These are phyloP conservation scores for Aphrocallistes beatrix DNA, from an alignment of 37 sponge, comb jelly and placozoan species.

Conservation along the genomic window DNA sequence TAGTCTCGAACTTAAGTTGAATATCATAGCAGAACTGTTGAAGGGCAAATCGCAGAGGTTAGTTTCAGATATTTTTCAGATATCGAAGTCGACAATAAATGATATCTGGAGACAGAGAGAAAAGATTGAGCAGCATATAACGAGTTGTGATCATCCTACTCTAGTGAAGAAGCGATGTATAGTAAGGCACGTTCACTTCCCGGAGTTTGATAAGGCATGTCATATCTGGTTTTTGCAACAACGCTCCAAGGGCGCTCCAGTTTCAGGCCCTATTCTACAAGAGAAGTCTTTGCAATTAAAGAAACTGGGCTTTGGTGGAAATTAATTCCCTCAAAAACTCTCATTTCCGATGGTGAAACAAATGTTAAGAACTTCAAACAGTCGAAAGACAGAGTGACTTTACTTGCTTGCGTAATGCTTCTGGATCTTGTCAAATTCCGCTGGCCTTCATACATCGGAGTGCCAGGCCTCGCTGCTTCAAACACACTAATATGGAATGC, in stretches of 20 bases:
- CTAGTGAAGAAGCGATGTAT: constrained; percentile 29
- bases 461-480: constrained; percentile 33
- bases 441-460: constrained; percentile 29
- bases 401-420: constrained; percentile 24
- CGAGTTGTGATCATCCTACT: constrained; percentile 9
- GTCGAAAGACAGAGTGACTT: constrained; percentile 28
- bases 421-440: constrained; percentile 27
- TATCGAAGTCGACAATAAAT: constrained; percentile 24
- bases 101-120: constrained; percentile 31
- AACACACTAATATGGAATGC: constrained; percentile 31
- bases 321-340: constrained; percentile 20
- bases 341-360: constrained; percentile 20
- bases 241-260: constrained; percentile 29
- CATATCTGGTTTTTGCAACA: constrained; percentile 31
- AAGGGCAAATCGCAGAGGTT: constrained; percentile 26
- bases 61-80: constrained; percentile 20
- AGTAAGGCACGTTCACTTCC: constrained; percentile 16
- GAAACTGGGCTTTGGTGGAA: constrained; percentile 11
- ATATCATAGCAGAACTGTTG: neutral
- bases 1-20: neutral
- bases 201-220: constrained; percentile 28
- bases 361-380: constrained; percentile 20
- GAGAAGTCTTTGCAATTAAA: constrained; percentile 21
- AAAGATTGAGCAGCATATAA: constrained; percentile 21
- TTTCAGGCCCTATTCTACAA: constrained; percentile 25